phyloP scores from a whole-genome alignment of 1,140 invertebrate species.

The Melipona quadrifasciata region DNA sequence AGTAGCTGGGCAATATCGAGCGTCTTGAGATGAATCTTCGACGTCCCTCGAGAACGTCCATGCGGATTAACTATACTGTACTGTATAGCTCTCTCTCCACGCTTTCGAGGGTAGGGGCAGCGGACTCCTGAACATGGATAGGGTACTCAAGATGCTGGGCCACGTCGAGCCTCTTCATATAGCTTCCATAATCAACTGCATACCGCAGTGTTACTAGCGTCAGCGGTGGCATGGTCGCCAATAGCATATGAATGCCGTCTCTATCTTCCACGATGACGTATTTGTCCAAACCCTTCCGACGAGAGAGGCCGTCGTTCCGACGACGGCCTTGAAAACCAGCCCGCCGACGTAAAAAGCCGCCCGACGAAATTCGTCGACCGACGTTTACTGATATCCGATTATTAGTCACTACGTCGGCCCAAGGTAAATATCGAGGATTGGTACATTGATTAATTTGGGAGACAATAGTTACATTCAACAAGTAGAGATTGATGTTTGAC shows the following conservation, averaged over 20 bases:
- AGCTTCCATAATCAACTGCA: conserved; percentile 77
- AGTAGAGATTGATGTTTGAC: conserved; percentile 43
- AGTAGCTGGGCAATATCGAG: conserved; percentile 63
- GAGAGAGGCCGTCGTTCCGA: background rate
- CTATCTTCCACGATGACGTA: conserved; percentile 4
- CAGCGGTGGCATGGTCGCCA: conserved; percentile 67
- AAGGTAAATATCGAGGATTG: conserved; percentile 33
- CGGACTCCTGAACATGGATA: conserved; percentile 63
- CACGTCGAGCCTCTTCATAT: conserved; percentile 76
- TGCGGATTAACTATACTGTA: conserved; percentile 68
- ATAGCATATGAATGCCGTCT: conserved; percentile 73
- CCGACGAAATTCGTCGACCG: background rate
- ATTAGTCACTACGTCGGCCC: conserved; percentile 27
- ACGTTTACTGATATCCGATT: conserved; percentile 30
- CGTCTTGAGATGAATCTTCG: conserved; percentile 71
- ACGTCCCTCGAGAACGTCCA: conserved; percentile 65
- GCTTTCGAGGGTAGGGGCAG: conserved; percentile 54
- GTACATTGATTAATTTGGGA: conserved; percentile 37
- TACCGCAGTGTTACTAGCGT: conserved; percentile 75
- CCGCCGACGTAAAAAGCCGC: background rate
- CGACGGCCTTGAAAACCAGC: background rate
- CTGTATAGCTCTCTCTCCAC: conserved; percentile 60
- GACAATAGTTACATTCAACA: conserved; percentile 46
- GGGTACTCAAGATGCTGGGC: conserved; percentile 76
- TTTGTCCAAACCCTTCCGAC: background rate